Evolutionary conservation across 2,797 vertebrate species (phyloP), one percentile per base, ranked within the genome.

Genomic region (Sebastes steindachneri): DNA sequence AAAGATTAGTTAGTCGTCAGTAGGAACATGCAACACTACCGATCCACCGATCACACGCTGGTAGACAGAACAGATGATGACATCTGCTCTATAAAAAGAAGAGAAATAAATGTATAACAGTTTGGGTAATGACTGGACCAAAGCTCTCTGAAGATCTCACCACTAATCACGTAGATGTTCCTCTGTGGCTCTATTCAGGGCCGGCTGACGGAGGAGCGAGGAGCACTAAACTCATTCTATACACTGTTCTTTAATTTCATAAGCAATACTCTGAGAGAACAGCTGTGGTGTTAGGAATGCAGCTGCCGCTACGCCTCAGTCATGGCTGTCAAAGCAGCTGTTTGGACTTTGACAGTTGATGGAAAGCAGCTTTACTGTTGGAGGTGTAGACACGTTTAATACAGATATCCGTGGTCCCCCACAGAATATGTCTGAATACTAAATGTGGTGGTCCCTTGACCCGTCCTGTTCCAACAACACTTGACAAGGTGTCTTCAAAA

Each of bases 1-100:
- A 88, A 79, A 85, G 77, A 93, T 92, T 83, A 89, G 65, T 60
- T 74, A 84, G 79, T 4, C 51, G 76, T 80, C 66, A 67, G 69
- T 72, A 80, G 80, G 68, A 85, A 84, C 55, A 57, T 55, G 58
- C 66, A 82, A 68, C 26, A 66, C 64, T 62, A 58, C 64, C 31
- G 75, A 87, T 87, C 83, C 63, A 69, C 29, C 48, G 79, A 87
- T 85, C 45, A 80, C 73, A 71, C 62, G 45, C 79, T 74, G 79
- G 74, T 84, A 83, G 66, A 63, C 72, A 41, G 77, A 82, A 86
- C 87, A 67, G 81, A 87, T 79, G 25, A 31, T 78, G 85, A 67
- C 76, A 76, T 78, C 48, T 53, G 71, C 51, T 79, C 55, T 10
- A 57, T 29, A 21, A 74, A 73, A 77, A 77, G 79, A 83, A 57